Conservation (phyloP, 1,140 invertebrate species). For the Diorhabda elongata region DNA sequence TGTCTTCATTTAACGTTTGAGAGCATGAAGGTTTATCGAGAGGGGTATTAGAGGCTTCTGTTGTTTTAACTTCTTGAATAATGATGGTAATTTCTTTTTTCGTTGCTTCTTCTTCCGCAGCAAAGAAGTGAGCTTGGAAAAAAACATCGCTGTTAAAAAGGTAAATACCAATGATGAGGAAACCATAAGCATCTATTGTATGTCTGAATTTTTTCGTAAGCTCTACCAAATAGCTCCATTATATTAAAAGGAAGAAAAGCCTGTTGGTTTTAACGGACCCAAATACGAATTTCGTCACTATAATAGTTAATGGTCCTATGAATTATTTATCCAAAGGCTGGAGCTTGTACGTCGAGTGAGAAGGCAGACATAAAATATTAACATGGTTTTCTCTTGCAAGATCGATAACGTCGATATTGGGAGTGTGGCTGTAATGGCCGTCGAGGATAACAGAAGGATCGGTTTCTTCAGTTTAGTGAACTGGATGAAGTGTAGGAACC, state of each 20-base stretch:
- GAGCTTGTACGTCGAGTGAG: constrained; percentile 9
- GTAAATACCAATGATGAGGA: constrained; percentile 27
- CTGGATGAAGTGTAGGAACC: constrained; percentile 39
- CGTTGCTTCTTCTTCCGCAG: too few relatives aligned
- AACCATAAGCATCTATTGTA: constrained; percentile 37
- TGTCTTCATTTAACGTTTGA: too few relatives aligned
- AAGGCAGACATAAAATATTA: constrained; percentile 18
- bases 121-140: too few relatives aligned
- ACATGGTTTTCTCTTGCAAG: constrained; percentile 31
- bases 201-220: constrained; percentile 34
- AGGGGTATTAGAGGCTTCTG: too few relatives aligned
- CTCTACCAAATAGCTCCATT: constrained; percentile 34
- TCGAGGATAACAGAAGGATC: constrained; percentile 40
- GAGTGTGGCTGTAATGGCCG: constrained; percentile 34
- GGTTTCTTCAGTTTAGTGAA: constrained; percentile 28
- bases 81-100: too few relatives aligned
- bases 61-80: too few relatives aligned
- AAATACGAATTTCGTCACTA: constrained; percentile 27
- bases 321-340: constrained; percentile 30
- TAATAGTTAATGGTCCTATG: constrained; percentile 38
- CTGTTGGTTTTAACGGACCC: constrained; percentile 26
- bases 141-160: too few relatives aligned
- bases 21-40: too few relatives aligned
- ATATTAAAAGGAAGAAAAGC: constrained; percentile 31
- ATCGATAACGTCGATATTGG: constrained; percentile 38